Evolutionary conservation across 2,797 vertebrate species (phyloP).

Genomic region (Emydoidea blandingii): DNA sequence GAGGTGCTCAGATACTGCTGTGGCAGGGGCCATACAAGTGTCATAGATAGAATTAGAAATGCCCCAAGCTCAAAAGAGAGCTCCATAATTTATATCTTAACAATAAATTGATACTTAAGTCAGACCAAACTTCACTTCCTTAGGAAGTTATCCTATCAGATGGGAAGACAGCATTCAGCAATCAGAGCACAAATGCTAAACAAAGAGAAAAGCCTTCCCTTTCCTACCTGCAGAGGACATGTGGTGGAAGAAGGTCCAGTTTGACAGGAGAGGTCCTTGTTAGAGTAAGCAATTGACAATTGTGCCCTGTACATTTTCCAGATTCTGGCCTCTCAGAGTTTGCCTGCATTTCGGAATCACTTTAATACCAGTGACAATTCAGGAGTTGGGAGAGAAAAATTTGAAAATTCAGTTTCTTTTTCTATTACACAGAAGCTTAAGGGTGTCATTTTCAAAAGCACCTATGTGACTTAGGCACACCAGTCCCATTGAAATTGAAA

Average conservation of each 20-base stretch:
- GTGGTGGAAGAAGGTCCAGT: neutral
- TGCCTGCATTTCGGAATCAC: neutral
- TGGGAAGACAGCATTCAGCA: neutral
- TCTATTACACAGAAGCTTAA: neutral
- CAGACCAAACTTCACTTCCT: neutral
- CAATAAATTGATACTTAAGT: neutral
- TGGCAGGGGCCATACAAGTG: neutral
- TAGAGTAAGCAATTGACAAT: neutral
- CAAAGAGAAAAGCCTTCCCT: neutral
- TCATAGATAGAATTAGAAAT: neutral
- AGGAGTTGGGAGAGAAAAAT: neutral
- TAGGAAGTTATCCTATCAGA: neutral
- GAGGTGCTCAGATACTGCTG: fast-evolving
- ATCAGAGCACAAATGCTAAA: fast-evolving
- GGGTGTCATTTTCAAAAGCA: neutral
- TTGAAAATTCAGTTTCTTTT: no score
- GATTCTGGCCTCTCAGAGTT: neutral
- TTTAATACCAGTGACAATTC: neutral
- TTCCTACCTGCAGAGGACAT: neutral
- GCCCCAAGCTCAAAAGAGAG: neutral
- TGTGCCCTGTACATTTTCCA: neutral
- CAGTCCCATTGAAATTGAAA: neutral
- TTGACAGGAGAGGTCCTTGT: fast-evolving
- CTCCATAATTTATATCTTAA: neutral
- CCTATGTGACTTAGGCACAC: neutral